A percentile compares a stretch with the other conserved stretches of the same genome.
phyloP scores from a whole-genome alignment of 2,888 invertebrate species.

The Tenthredo notha region DNA sequence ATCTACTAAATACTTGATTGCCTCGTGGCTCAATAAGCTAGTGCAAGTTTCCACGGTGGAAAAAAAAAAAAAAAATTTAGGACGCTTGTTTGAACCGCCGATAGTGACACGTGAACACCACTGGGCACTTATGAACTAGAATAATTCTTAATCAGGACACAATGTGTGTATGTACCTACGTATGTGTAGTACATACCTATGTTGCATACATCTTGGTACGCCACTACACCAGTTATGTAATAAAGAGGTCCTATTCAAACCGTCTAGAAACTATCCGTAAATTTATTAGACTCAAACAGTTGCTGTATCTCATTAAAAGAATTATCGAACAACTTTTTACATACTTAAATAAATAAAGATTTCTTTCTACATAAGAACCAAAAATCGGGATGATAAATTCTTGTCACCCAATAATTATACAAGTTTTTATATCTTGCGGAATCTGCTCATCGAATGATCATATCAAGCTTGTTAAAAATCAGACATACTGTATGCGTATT shows the following conservation, averaged over 20 bases:
- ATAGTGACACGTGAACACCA: slow-evolving; percentile 18
- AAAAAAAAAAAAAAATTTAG: slow-evolving; percentile 42
- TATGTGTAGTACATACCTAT: background rate
- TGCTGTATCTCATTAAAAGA: background rate
- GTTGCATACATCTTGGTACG: slow-evolving; percentile 4
- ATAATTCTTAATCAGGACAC: slow-evolving; percentile 28
- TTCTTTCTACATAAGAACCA: background rate
- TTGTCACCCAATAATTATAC: background rate
- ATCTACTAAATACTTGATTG: slow-evolving; percentile 12
- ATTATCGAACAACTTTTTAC: background rate
- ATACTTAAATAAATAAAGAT: background rate
- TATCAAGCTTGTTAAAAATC: background rate
- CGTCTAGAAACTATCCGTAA: background rate
- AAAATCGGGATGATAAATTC: background rate
- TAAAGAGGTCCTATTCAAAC: background rate
- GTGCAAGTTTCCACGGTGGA: slow-evolving; percentile 32
- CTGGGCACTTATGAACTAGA: slow-evolving; percentile 11
- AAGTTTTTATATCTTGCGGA: background rate
- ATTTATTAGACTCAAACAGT: background rate
- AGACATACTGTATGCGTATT: background rate
- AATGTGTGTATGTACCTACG: background rate
- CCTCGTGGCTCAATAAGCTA: background rate
- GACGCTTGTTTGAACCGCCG: background rate
- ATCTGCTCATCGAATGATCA: background rate
- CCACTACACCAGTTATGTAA: background rate